These are phyloP conservation scores for Frankliniella intonsa DNA, from an alignment of 2,888 invertebrate genomes.

Conservation along the genomic window DNA sequence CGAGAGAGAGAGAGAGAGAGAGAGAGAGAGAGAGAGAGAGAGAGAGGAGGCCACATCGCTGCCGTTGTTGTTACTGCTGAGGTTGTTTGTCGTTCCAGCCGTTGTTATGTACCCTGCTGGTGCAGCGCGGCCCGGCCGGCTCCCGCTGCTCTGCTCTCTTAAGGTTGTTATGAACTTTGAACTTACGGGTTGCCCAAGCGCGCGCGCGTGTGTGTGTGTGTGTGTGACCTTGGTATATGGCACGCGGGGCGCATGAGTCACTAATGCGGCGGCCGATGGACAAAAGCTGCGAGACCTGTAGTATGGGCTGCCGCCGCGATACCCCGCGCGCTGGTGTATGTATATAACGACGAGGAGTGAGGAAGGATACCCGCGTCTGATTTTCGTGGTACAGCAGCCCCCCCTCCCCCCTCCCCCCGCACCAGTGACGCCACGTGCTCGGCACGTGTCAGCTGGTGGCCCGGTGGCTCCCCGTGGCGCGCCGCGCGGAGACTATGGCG, in stretches of 20 bases:
- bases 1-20: no score
- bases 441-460: background rate
- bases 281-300: background rate
- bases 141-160: slow-evolving; percentile 1
- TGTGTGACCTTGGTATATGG: background rate
- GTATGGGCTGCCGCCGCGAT: background rate
- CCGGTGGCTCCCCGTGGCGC: background rate
- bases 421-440: background rate
- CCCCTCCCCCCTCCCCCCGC: no score
- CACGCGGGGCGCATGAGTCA: background rate
- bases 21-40: no score
- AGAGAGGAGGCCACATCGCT: background rate
- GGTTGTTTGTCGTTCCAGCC: background rate
- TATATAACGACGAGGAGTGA: no score
- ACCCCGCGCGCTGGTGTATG: no score
- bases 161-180: slow-evolving; percentile 16
- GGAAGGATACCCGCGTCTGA: no score
- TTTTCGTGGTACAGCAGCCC: no score
- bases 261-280: background rate
- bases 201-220: background rate
- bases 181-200: slow-evolving; percentile 16
- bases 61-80: background rate
- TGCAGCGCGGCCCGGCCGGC: background rate
- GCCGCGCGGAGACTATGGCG: background rate
- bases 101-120: background rate